A percentile compares a stretch with the other conserved stretches of the same genome.
Evolutionary conservation across 1,140 invertebrate genomes (phyloP).

Genomic region (Pygmarrhopalites habei): DNA sequence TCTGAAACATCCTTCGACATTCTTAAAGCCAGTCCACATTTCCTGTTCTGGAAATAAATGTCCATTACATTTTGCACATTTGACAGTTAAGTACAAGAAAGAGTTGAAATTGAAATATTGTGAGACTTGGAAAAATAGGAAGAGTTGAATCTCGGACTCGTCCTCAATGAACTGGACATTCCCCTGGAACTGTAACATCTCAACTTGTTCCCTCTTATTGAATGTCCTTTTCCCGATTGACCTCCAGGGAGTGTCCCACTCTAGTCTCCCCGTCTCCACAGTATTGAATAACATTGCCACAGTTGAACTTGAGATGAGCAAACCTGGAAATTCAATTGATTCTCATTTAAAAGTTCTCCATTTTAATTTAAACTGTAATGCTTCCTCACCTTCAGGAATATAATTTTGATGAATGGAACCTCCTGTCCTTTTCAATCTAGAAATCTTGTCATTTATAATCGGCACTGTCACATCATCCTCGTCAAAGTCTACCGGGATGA

Average conservation of each 20-base stretch:
- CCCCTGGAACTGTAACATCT: neutral
- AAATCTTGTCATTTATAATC: neutral
- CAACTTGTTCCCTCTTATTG: neutral
- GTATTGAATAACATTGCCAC: neutral
- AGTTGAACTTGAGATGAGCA: neutral
- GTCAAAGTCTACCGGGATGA: conserved; percentile 3
- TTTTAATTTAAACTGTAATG: neutral
- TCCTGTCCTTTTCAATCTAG: neutral
- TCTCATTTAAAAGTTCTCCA: neutral
- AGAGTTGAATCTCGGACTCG: neutral
- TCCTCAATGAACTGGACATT: neutral
- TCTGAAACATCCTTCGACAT: neutral
- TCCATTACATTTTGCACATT: neutral
- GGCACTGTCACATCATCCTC: neutral
- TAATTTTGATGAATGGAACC: neutral
- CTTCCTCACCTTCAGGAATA: neutral
- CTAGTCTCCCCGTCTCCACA: neutral
- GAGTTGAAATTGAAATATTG: neutral
- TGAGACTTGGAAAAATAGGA: neutral
- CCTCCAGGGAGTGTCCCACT: neutral
- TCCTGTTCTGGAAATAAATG: neutral
- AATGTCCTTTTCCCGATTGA: neutral
- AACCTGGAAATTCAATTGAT: neutral
- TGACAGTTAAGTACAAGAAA: neutral
- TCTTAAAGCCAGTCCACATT: neutral